Evolutionary conservation across 2,113 vertebrate genomes (phyloP).

Genomic region (Oncorhynchus kisutch): DNA sequence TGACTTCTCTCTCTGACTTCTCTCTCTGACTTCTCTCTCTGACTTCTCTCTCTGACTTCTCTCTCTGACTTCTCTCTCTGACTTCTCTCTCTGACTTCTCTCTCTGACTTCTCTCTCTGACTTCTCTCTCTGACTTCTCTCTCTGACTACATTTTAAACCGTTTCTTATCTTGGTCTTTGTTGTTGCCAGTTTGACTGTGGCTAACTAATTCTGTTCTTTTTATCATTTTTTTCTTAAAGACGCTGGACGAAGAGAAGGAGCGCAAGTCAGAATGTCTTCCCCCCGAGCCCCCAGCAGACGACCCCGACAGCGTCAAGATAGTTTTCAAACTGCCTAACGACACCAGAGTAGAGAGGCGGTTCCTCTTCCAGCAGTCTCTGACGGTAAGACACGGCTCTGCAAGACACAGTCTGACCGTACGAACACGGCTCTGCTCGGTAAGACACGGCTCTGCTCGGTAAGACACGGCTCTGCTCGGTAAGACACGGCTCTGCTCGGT

Average conservation of each 20-base stretch:
- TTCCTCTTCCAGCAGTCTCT: constrained; percentile 95
- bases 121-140: not conserved
- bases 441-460: not conserved
- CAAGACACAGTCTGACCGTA: constrained; percentile 82
- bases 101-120: too few relatives aligned
- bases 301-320: constrained; percentile 96
- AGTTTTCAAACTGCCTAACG: constrained; percentile 96
- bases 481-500: not conserved
- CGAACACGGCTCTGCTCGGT: constrained; percentile 45
- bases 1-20: too few relatives aligned
- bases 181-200: not conserved
- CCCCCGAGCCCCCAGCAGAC: constrained; percentile 86
- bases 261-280: constrained; percentile 90
- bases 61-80: too few relatives aligned
- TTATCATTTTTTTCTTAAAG: constrained; percentile 87
- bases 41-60: too few relatives aligned
- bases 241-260: constrained; percentile 95
- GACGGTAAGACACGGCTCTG: constrained; percentile 60
- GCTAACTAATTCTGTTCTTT: not conserved
- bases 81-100: too few relatives aligned
- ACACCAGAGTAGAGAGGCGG: constrained; percentile 92
- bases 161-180: not conserved
- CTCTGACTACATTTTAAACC: not conserved
- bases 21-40: too few relatives aligned
- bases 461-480: not conserved